phyloP scores from a whole-genome alignment of 2,797 vertebrate genomes.

The Catostomus latipinnis region DNA sequence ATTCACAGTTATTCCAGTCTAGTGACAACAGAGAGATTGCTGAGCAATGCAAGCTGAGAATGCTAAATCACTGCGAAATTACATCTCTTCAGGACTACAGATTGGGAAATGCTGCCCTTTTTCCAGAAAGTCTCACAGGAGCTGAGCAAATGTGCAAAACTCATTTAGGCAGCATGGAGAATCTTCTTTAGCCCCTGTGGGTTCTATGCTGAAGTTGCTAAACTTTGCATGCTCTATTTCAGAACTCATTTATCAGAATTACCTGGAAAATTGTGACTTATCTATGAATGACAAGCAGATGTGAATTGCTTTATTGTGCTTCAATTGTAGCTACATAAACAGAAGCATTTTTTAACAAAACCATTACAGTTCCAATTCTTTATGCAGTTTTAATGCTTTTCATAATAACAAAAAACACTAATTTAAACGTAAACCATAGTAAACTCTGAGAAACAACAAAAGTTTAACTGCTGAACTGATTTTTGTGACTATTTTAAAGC shows the following conservation, averaged over 20 bases:
- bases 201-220: conserved; percentile 5
- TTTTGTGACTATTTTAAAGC: conserved; percentile 6
- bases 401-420: background rate
- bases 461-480: background rate
- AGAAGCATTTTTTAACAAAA: background rate
- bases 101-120: conserved; percentile 27
- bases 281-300: conserved; percentile 22
- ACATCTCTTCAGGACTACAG: conserved; percentile 26
- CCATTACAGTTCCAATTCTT: background rate
- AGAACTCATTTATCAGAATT: conserved; percentile 21
- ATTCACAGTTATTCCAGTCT: conserved; percentile 22
- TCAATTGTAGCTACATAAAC: background rate
- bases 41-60: conserved; percentile 5
- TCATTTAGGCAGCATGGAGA: conserved; percentile 20
- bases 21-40: conserved; percentile 18
- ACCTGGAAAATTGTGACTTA: conserved; percentile 21
- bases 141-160: conserved; percentile 47
- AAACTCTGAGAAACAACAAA: background rate
- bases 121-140: conserved; percentile 46
- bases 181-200: conserved; percentile 22
- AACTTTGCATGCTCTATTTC: conserved; percentile 17
- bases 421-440: background rate
- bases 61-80: conserved; percentile 38
- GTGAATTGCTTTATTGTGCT: conserved; percentile 1
- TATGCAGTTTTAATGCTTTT: background rate